Evolutionary conservation across 2,888 invertebrate species (phyloP).

Genomic region (Drosophila gaucha): DNA sequence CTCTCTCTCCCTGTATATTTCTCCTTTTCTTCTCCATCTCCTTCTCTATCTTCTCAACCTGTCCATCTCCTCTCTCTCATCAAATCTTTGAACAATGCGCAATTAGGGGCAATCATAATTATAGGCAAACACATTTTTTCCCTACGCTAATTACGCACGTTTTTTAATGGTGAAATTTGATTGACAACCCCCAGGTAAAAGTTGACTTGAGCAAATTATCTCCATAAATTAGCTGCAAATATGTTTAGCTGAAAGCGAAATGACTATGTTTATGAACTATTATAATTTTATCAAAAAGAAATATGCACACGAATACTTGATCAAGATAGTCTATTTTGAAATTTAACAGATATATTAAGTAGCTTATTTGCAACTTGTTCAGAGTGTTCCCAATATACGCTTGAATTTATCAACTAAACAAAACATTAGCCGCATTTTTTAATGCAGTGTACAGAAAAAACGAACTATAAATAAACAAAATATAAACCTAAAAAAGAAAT

Average conservation of each 20-base stretch:
- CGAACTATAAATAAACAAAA: slow-evolving; percentile 59
- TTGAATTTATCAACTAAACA: slow-evolving; percentile 49
- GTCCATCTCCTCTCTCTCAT: slow-evolving; percentile 5
- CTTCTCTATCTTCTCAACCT: slow-evolving; percentile 1
- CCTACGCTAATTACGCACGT: slow-evolving; percentile 57
- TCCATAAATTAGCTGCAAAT: slow-evolving; percentile 23
- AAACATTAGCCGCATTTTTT: slow-evolving; percentile 51
- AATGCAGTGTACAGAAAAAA: slow-evolving; percentile 15
- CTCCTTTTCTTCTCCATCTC: not conserved
- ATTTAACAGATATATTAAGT: slow-evolving; percentile 13
- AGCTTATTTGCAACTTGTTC: slow-evolving; percentile 35
- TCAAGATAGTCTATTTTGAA: not conserved
- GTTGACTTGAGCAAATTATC: slow-evolving; percentile 30
- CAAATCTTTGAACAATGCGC: slow-evolving; percentile 32
- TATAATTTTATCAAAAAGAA: not conserved
- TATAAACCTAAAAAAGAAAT: slow-evolving; percentile 23
- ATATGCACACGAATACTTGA: no score
- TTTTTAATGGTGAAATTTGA: slow-evolving; percentile 65
- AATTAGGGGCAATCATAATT: slow-evolving; percentile 63
- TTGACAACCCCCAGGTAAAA: slow-evolving; percentile 55
- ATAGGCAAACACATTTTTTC: slow-evolving; percentile 53
- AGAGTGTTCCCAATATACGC: slow-evolving; percentile 30
- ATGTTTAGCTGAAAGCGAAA: slow-evolving; percentile 3
- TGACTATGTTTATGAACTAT: not conserved
- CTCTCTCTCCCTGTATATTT: slow-evolving; percentile 18